Evolutionary conservation across 2,797 vertebrate species (phyloP), one percentile per base, ranked within the genome.

Genomic region (Alauda arvensis): DNA sequence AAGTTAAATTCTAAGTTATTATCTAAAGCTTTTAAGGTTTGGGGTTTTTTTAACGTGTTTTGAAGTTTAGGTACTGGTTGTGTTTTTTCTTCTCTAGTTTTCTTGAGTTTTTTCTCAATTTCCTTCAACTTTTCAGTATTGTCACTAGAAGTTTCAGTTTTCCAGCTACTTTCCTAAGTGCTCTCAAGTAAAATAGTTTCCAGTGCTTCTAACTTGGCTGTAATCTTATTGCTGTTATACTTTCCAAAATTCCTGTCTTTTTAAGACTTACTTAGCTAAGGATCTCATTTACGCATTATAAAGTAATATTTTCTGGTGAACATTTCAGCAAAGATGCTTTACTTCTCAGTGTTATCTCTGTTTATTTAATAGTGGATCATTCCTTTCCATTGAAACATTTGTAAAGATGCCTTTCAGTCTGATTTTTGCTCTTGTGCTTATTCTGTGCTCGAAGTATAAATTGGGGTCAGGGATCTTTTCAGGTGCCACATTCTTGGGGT

Each of bases 181-280:
- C n/a, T 77, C 29, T 77, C 33, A 74, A 83, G 7, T 33, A 10
- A 70, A 67, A 19, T 49, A 11, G 4, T 76, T 88, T 55, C 51
- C 62, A 68, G 2, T 78, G 49, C 6, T 57, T 69, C 6, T 53
- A 24, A 19, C 20, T 67, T 85, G 31, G 77, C 31, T 39, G 19
- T 43, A 33, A 18, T 66, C 3, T 81, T 70, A 23, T 8, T 67
- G n/a, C 31, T 77, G 4, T 60, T 74, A 25, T 1, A 8, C 15
- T 75, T 85, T 19, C 8, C 19, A 13, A 0, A 0, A 15, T 65
- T 87, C 34, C 21, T 57, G 3, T 49, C 53, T 48, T 43, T 16
- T 40, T 52, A 60, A 63, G 49, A n/a, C 12, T 80, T 26, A 12
- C 0, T 49, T 61, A 53, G 19, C 28, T 55, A 31, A 71, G 10